Evolutionary conservation across 2,888 invertebrate species (phyloP).

Genomic region (Cloeon dipterum): DNA sequence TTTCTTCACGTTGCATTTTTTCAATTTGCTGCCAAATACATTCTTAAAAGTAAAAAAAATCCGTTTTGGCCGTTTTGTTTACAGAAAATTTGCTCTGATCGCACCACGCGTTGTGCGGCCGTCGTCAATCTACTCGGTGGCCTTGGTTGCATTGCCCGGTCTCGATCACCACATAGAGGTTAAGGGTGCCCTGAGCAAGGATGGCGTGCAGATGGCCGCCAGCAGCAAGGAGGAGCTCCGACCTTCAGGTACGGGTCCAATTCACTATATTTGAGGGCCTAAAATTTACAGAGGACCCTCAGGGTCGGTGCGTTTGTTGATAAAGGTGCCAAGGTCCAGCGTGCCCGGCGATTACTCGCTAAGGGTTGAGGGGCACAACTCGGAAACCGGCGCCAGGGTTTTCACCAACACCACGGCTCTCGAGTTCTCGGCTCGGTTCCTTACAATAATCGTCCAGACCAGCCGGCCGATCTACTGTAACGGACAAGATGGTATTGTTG

Average conservation of each 20-base stretch:
- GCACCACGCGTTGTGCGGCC: background rate
- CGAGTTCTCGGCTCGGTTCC: constrained; percentile 21
- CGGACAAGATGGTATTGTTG: constrained; percentile 19
- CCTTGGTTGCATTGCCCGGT: background rate
- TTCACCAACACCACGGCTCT: constrained; percentile 24
- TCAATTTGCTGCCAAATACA: too few species aligned
- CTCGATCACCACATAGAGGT: background rate
- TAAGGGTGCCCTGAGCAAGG: background rate
- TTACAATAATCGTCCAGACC: constrained; percentile 26
- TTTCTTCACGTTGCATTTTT: too few species aligned
- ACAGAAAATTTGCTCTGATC: background rate
- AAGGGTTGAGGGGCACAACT: background rate
- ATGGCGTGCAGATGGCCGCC: background rate
- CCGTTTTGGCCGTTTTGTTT: too few species aligned
- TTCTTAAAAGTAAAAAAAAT: too few species aligned
- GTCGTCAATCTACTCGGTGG: background rate
- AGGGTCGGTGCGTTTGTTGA: background rate
- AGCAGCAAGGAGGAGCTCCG: background rate
- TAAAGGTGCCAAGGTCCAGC: background rate
- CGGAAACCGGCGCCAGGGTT: constrained; percentile 20
- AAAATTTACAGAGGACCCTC: too few species aligned
- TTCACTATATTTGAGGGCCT: too few species aligned
- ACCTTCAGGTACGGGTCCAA: too few species aligned
- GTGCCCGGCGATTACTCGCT: background rate
- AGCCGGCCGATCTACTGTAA: constrained; percentile 26